phyloP scores from a whole-genome alignment of 53 echinoderm and acorn worm species.

The Holothuria scabra region DNA sequence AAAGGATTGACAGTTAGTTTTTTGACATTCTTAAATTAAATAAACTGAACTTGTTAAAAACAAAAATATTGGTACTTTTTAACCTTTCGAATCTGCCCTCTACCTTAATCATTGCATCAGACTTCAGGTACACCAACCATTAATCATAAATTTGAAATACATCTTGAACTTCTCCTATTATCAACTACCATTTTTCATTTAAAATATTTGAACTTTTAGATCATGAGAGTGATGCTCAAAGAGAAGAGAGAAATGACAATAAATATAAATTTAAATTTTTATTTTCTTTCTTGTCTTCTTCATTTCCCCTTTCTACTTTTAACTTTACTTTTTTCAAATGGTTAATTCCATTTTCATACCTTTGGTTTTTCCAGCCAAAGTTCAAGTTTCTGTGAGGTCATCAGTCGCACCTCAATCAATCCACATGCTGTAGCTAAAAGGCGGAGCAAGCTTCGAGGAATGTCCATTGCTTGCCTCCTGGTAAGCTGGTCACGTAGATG shows the following conservation, averaged over 20 bases:
- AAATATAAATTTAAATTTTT: not conserved
- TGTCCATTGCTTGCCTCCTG: conserved; percentile 91
- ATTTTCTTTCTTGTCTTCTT: not conserved
- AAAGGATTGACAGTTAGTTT: too few relatives aligned
- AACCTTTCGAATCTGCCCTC: too few relatives aligned
- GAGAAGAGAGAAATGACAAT: not conserved
- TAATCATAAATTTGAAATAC: too few relatives aligned
- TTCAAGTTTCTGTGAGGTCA: conserved; percentile 76
- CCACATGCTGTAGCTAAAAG: conserved; percentile 86
- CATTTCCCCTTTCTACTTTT: not conserved
- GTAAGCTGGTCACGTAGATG: conserved; percentile 87
- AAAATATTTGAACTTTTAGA: too few relatives aligned
- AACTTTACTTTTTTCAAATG: not conserved
- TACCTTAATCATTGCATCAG: too few relatives aligned
- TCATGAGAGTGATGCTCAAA: too few relatives aligned
- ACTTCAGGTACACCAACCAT: too few relatives aligned
- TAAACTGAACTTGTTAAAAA: too few relatives aligned
- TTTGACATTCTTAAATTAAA: too few relatives aligned
- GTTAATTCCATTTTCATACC: conserved; percentile 50
- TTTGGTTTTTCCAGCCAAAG: conserved; percentile 99
- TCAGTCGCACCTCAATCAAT: conserved; percentile 76
- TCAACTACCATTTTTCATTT: too few relatives aligned
- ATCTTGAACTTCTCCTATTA: too few relatives aligned
- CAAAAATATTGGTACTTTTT: too few relatives aligned
- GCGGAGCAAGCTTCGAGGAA: conserved; percentile 82